Conservation (phyloP, 2,888 invertebrate genomes). For the Ecliptopera silaceata region DNA sequence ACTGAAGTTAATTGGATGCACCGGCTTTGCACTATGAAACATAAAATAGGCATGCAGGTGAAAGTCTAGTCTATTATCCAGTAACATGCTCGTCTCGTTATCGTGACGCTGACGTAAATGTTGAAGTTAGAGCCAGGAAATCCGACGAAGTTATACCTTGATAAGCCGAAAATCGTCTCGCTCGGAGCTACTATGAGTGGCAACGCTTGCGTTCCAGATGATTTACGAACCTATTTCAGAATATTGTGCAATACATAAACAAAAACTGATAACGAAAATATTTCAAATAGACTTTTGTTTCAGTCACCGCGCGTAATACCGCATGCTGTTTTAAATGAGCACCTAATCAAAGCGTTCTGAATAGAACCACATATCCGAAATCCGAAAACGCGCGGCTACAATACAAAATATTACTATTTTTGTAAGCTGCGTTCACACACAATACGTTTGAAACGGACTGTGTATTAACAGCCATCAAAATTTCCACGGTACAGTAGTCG, state of each 20-base stretch:
- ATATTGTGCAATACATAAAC: background rate
- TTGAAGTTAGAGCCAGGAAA: slow-evolving; percentile 24
- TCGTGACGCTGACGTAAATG: slow-evolving; percentile 25
- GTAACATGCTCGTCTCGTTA: slow-evolving; percentile 29
- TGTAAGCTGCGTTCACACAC: slow-evolving; percentile 56
- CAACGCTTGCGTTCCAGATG: slow-evolving; percentile 12
- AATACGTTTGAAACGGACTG: slow-evolving; percentile 76
- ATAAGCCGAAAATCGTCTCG: slow-evolving; percentile 26
- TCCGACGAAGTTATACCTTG: slow-evolving; percentile 28
- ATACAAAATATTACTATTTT: slow-evolving; percentile 55
- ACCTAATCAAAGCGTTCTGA: slow-evolving; percentile 42
- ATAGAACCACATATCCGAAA: slow-evolving; percentile 36
- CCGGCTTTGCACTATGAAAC: slow-evolving; percentile 49
- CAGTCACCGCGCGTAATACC: slow-evolving; percentile 10
- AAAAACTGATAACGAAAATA: background rate
- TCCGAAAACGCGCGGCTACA: slow-evolving; percentile 39
- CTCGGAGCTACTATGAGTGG: background rate
- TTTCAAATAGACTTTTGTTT: slow-evolving; percentile 3
- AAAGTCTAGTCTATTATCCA: slow-evolving; percentile 25
- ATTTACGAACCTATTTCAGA: slow-evolving; percentile 5
- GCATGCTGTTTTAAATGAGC: slow-evolving; percentile 27
- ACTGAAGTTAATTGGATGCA: slow-evolving; percentile 78
- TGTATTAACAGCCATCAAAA: slow-evolving; percentile 76
- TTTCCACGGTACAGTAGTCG: slow-evolving; percentile 70
- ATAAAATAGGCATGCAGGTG: slow-evolving; percentile 55